Percentiles rank a stretch among this genome's conserved stretches.
Conservation (phyloP, 1,140 invertebrate genomes). For the Bombus polaris region DNA sequence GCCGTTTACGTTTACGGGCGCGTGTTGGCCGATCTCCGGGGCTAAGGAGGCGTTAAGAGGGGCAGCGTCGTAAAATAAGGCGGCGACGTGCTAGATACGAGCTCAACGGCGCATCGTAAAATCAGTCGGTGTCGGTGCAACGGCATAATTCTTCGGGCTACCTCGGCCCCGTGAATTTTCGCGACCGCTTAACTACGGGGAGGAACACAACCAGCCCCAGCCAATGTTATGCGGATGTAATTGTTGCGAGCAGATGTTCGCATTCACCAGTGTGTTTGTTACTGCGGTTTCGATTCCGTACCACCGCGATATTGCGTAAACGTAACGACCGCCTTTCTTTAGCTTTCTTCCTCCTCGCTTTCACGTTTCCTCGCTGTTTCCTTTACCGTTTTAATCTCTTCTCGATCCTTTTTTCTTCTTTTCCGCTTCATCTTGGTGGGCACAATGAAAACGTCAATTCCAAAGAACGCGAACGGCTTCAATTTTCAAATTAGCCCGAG, state of each 20-base stretch:
- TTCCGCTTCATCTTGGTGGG: neutral
- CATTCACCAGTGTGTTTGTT: slow-evolving; percentile 1
- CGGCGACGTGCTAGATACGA: slow-evolving; percentile 64
- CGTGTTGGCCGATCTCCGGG: slow-evolving; percentile 50
- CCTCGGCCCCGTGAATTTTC: slow-evolving; percentile 37
- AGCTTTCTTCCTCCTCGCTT: neutral
- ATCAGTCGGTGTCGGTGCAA: slow-evolving; percentile 55
- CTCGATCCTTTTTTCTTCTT: neutral
- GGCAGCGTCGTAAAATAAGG: slow-evolving; percentile 68
- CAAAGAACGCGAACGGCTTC: neutral
- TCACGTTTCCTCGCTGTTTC: neutral
- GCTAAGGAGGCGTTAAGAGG: slow-evolving; percentile 69
- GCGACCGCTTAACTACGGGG: slow-evolving; percentile 22
- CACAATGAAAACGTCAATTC: slow-evolving; percentile 1
- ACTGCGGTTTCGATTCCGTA: neutral
- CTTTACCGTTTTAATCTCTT: too few species aligned
- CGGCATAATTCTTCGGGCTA: slow-evolving; percentile 54
- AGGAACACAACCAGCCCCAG: neutral
- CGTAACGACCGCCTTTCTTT: neutral
- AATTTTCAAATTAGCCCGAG: slow-evolving; percentile 23
- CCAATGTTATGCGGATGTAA: slow-evolving; percentile 20
- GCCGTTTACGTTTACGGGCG: slow-evolving; percentile 31
- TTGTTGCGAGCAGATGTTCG: slow-evolving; percentile 41
- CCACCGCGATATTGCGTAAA: slow-evolving; percentile 14
- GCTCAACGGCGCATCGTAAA: slow-evolving; percentile 59